Conservation (phyloP, 2,797 vertebrate genomes). For the Nannoperca australis region DNA sequence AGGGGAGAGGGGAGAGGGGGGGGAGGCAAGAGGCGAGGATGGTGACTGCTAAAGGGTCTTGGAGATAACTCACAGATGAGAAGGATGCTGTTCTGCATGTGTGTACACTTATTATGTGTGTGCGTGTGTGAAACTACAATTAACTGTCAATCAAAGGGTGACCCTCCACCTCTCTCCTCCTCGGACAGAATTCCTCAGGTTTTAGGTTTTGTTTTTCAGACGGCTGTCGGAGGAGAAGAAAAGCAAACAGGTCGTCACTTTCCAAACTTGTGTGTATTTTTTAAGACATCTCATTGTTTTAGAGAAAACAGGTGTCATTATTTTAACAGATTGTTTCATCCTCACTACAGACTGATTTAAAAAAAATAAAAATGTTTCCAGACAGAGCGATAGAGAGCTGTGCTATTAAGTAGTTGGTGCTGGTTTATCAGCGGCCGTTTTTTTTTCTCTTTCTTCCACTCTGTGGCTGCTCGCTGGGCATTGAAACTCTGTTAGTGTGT, state of each 20-base stretch:
- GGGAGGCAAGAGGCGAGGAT: conserved; percentile 18
- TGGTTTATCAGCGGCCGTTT: conserved; percentile 33
- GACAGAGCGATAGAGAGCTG: conserved; percentile 17
- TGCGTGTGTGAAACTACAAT: conserved; percentile 53
- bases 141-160: conserved; percentile 75
- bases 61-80: conserved; percentile 53
- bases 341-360: not conserved
- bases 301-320: conserved; percentile 16
- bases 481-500: conserved; percentile 61
- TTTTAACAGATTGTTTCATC: conserved; percentile 42
- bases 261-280: conserved; percentile 33
- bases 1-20: conserved; percentile 40
- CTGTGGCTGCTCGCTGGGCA: conserved; percentile 46
- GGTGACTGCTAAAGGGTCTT: conserved; percentile 45
- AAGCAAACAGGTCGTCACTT: conserved; percentile 70
- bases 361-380: conserved; percentile 21
- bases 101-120: conserved; percentile 37
- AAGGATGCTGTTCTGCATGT: conserved; percentile 60
- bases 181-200: conserved; percentile 73
- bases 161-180: conserved; percentile 65
- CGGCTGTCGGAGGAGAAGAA: conserved; percentile 47
- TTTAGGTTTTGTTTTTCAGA: conserved; percentile 73
- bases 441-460: not conserved
- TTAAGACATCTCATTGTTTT: conserved; percentile 17
- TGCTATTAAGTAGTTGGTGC: conserved; percentile 26